These are phyloP conservation scores for Himalopsyche kuldschensis DNA, from an alignment of 2,888 invertebrate genomes.

Conservation along the genomic window DNA sequence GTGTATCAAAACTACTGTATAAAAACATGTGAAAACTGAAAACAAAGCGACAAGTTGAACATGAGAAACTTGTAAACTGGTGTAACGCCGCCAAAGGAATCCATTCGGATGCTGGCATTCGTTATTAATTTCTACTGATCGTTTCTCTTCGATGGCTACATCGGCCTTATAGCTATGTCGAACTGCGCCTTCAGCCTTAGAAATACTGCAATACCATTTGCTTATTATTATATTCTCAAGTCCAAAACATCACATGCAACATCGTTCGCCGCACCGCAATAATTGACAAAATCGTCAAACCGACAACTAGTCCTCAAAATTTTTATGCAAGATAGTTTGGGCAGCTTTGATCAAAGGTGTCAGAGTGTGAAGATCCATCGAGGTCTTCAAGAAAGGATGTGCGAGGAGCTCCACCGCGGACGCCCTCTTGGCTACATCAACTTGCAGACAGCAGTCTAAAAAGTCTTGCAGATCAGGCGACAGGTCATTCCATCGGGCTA, in stretches of 20 bases:
- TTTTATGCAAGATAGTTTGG: conserved; percentile 77
- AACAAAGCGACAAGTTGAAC: too few species aligned
- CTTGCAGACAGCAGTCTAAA: conserved; percentile 85
- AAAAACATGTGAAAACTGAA: neutral
- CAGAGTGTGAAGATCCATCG: conserved; percentile 78
- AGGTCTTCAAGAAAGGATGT: conserved; percentile 78
- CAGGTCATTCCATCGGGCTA: conserved; percentile 79
- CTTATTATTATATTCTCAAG: neutral
- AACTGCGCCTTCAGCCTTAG: too few species aligned
- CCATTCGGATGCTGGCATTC: too few species aligned
- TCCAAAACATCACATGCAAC: neutral
- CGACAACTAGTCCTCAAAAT: conserved; percentile 44
- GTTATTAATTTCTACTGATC: too few species aligned
- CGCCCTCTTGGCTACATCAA: conserved; percentile 78
- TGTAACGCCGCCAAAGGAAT: too few species aligned
- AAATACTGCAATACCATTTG: neutral
- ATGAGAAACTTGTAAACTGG: too few species aligned
- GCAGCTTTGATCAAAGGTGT: conserved; percentile 91
- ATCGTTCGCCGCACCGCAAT: neutral
- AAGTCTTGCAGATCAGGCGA: conserved; percentile 79
- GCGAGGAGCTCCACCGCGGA: conserved; percentile 75
- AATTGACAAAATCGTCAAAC: neutral
- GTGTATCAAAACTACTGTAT: neutral
- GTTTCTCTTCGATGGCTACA: too few species aligned
- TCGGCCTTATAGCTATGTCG: too few species aligned